phyloP scores from a whole-genome alignment of 2,113 vertebrate species.

The Athene cunicularia region DNA sequence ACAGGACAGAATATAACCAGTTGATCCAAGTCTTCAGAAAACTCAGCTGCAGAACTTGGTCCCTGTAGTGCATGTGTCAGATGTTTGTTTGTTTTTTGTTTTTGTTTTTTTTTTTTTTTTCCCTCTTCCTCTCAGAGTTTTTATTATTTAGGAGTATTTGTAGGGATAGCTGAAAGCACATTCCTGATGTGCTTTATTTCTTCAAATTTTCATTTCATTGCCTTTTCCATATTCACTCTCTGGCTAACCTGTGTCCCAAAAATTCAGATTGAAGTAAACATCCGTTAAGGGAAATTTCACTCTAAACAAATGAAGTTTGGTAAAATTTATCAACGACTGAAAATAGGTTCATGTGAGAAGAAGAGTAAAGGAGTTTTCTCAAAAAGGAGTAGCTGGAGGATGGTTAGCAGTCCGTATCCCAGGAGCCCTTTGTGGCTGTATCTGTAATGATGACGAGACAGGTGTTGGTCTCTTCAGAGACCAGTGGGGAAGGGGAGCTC shows the following conservation, averaged over 20 bases:
- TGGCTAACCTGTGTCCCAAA: neutral
- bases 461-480: neutral
- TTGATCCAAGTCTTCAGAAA: neutral
- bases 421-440: accelerated
- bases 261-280: neutral
- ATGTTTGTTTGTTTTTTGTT: no score
- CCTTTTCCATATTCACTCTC: neutral
- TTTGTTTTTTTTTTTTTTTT: neutral
- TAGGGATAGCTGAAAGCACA: neutral
- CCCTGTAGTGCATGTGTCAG: neutral
- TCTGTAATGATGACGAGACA: neutral
- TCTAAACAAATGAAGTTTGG: neutral
- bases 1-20: neutral
- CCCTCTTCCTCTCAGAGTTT: neutral
- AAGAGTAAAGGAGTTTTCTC: neutral
- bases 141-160: neutral
- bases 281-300: neutral
- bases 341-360: neutral
- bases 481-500: accelerated
- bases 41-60: neutral
- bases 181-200: neutral
- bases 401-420: neutral
- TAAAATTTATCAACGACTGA: neutral
- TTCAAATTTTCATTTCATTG: neutral
- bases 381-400: neutral